Conservation (phyloP, 2,113 vertebrate species). For the Mixornis gularis region DNA sequence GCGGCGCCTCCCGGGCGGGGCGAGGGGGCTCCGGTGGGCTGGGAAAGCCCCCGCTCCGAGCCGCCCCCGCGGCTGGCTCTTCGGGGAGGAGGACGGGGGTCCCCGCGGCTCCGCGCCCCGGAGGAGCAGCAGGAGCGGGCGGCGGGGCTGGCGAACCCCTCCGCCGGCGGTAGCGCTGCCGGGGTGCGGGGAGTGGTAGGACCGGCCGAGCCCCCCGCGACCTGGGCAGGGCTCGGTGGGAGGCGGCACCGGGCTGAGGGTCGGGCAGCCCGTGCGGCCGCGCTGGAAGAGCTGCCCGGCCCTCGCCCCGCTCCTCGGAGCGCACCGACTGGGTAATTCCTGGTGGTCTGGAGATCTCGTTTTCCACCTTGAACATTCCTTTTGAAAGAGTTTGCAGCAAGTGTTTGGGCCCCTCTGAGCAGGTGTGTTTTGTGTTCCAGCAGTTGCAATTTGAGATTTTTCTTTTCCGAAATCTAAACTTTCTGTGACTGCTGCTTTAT, state of each 20-base stretch:
- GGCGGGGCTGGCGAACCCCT: neutral
- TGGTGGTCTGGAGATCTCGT: neutral
- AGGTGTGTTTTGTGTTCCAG: constrained; percentile 22
- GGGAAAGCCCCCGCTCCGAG: neutral
- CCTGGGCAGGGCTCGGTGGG: neutral
- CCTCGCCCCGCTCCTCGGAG: neutral
- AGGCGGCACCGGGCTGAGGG: neutral
- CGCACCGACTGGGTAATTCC: neutral
- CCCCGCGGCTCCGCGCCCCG: neutral
- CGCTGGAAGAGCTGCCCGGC: neutral
- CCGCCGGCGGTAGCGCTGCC: neutral
- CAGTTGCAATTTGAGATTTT: neutral
- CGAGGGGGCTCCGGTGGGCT: neutral
- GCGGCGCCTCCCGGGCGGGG: neutral
- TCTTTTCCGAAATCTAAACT: constrained; percentile 1
- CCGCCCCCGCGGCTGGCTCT: neutral
- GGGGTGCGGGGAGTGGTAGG: neutral
- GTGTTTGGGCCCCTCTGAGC: neutral
- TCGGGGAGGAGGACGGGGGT: neutral
- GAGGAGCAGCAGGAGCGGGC: neutral
- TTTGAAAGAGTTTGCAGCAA: neutral
- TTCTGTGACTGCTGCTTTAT: neutral
- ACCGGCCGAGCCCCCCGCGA: neutral
- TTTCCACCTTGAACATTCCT: neutral
- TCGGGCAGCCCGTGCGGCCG: neutral